Evolutionary conservation across 1,140 invertebrate species (phyloP), one percentile per base, ranked within the genome.

Genomic region (Drosophila virilis): DNA sequence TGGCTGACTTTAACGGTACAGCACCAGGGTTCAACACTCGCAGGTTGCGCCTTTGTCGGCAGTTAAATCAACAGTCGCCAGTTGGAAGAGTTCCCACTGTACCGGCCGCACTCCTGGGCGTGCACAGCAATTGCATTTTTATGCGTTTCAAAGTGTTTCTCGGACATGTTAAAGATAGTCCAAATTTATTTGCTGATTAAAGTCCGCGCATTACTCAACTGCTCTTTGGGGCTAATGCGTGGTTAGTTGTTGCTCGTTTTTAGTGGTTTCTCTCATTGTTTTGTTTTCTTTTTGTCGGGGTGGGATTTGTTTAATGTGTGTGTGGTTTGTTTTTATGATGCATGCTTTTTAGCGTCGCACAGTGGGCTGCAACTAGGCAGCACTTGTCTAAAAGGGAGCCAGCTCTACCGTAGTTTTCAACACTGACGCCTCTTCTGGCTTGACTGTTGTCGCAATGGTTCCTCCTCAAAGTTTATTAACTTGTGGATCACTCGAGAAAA

Each of bases 91-190:
- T 59, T 43, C 13, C 32, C 43, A 43, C 37, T 48, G 35, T 32
- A 40, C 46, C 9, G 7, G 8, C 55, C 33, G 9, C 37, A 37
- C 46, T n/a, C 9, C 9, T 22, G 45, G 52, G 45, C 58, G 45
- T 51, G 46, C 67, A 55, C 60, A 54, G 54, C 76, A 86, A 89
- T 89, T 89, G 83, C 83, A 83, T 77, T 89, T 88, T 88, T 79
- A 89, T 79, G 79, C 66, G 75, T 77, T 83, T 71, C 79, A 72
- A 88, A 88, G 83, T 89, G 83, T 89, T 89, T 80, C 17, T 64
- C 60, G 64, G 81, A 81, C 81, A 78, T 85, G 83, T 89, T 10
- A 9, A 48, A 70, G 43, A 73, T 66, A 72, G 64, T 48, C 48
- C 8, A 8, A 78, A 88, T 86, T 77, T 86, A 88, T 86, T 83